Conservation (phyloP, 2,888 invertebrate genomes). For the Andrena flavipes region DNA sequence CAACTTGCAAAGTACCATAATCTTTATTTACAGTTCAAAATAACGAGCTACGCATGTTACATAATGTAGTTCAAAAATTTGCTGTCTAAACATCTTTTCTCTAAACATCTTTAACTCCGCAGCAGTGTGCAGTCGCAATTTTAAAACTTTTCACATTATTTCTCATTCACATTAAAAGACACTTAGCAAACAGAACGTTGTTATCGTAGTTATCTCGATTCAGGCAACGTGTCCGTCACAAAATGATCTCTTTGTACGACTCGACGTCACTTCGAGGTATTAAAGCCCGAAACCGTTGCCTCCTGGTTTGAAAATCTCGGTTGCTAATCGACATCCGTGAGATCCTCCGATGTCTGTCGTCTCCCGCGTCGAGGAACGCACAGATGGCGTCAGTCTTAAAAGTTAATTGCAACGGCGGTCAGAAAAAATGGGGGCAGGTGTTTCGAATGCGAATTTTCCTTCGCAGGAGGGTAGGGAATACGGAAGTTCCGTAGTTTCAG, state of each 20-base stretch:
- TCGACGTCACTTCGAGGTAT: slow-evolving; percentile 28
- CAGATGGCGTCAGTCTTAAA: slow-evolving; percentile 62
- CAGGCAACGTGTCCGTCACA: slow-evolving; percentile 1
- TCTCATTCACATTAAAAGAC: not conserved
- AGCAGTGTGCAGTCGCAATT: no score
- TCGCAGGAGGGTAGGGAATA: slow-evolving; percentile 17
- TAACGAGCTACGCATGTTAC: no score
- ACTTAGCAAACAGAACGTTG: not conserved
- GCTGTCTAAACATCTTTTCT: no score
- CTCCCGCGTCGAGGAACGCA: slow-evolving; percentile 16
- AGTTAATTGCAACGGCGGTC: slow-evolving; percentile 68
- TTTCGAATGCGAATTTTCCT: slow-evolving; percentile 70
- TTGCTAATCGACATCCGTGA: slow-evolving; percentile 23
- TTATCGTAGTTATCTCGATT: not conserved
- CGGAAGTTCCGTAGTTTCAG: slow-evolving; percentile 62
- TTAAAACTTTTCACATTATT: not conserved
- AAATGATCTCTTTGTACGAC: not conserved
- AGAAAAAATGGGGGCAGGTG: slow-evolving; percentile 67
- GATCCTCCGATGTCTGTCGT: not conserved
- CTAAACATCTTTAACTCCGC: no score
- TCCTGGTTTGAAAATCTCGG: slow-evolving; percentile 10
- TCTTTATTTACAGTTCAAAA: no score
- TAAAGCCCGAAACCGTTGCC: slow-evolving; percentile 23
- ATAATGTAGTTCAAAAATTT: no score
- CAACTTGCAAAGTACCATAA: no score